Base-by-base conservation (phyloP, 2,113 vertebrate genomes). In the Mus pahari region DNA sequence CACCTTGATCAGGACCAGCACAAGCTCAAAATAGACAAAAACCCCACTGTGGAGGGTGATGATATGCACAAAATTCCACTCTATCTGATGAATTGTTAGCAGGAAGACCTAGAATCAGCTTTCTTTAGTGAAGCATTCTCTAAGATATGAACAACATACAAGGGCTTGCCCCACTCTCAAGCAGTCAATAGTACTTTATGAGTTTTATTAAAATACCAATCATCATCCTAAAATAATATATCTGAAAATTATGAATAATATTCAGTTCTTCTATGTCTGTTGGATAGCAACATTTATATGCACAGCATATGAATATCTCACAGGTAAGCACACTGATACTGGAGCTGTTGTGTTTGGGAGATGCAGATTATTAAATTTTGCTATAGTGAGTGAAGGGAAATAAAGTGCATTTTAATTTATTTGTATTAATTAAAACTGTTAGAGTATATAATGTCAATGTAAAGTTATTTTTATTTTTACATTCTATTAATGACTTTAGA, bases 341-440 rank as follows among this genome's bases (percentile, higher is more conserved):
- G 90, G 42, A 93, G 48, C 84, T 94, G 5, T 42, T 66, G 45
- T 94, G 16, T 58, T 9, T 90, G 96, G 96, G 87, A 77, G 96
- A 96, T 83, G 90, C 3, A 96, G 97, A 97, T 97, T 89, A 96
- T 11, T 88, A 45, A 92, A 71, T 92, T 95, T 89, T 96, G 36
- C 62, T 48, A 33, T 33, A 95, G 92, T 83, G 81, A 96, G 73
- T 91, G 4, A 84, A 53, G 90, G 86, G 84, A 95, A 98, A 17
- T 92, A 71, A 96, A 89, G 96, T 90, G 83, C 22, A 92, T 98
- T 90, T 89, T 60, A 97, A 62, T 95, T 55, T 89, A 60, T 71
- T 39, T 92, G 22, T 96, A 91, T 96, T 82, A 64, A 93, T 77
- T 97, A 95, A 93, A 53, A 98, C 89, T 84, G 89, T 70, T 78